These are phyloP conservation scores for Reinhardtius hippoglossoides DNA, from an alignment of 2,113 vertebrate genomes.

Conservation along the genomic window DNA sequence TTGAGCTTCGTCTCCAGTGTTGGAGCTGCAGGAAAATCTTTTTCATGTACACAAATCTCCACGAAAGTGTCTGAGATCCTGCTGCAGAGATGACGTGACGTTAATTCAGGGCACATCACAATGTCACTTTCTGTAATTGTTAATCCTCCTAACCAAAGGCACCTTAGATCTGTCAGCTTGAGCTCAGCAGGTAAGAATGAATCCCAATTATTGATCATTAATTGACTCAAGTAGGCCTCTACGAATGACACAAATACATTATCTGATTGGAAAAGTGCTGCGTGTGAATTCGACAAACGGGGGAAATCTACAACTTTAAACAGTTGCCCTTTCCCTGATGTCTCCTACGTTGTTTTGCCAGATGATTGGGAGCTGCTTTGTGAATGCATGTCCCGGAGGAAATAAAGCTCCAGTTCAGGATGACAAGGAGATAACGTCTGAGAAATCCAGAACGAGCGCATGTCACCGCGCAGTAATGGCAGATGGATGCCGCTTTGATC, in stretches of 20 bases:
- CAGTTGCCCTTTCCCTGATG: conserved; percentile 6
- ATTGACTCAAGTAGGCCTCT: conserved; percentile 12
- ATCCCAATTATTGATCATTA: conserved; percentile 17
- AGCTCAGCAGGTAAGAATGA: conserved; percentile 27
- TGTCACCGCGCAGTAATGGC: conserved; percentile 70
- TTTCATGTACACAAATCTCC: conserved; percentile 17
- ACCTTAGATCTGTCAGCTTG: conserved; percentile 29
- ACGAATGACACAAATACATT: not conserved
- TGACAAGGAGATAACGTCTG: conserved; percentile 70
- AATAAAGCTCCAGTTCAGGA: conserved; percentile 63
- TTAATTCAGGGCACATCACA: conserved; percentile 24
- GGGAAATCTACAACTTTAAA: conserved; percentile 15
- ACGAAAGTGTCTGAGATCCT: not conserved
- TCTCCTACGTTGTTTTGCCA: conserved; percentile 30
- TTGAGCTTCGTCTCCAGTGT: conserved; percentile 1
- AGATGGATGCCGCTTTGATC: conserved; percentile 73
- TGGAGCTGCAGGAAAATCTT: conserved; percentile 7
- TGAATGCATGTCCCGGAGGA: conserved; percentile 58
- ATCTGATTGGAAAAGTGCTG: conserved; percentile 26
- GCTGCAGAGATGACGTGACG: conserved; percentile 9
- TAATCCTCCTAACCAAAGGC: conserved; percentile 22
- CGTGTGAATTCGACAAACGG: not conserved
- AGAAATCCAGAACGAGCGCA: conserved; percentile 66
- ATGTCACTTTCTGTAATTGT: conserved; percentile 38
- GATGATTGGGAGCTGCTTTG: conserved; percentile 55